Conservation (phyloP, 1,140 invertebrate genomes). For the Pseudomyrmex flavicornis region DNA sequence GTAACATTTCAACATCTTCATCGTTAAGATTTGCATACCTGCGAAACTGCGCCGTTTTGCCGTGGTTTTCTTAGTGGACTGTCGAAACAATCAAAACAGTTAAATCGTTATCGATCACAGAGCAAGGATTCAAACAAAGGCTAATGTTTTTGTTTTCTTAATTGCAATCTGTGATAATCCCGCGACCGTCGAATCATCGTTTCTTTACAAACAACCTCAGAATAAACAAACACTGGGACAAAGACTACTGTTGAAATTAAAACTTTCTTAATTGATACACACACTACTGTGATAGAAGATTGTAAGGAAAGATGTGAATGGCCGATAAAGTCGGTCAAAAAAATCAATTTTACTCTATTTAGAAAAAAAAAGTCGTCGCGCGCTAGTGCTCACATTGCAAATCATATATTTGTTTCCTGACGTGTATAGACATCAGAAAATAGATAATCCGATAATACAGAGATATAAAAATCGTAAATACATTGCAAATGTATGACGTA, state of each 20-base stretch:
- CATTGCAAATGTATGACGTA: conserved; percentile 22
- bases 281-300: neutral
- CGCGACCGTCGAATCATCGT: conserved; percentile 50
- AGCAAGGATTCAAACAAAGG: conserved; percentile 67
- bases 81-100: conserved; percentile 82
- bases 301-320: neutral
- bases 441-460: conserved; percentile 16
- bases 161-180: conserved; percentile 46
- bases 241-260: conserved; percentile 53
- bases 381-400: too few relatives aligned
- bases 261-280: conserved; percentile 3
- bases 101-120: conserved; percentile 76
- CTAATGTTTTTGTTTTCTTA: conserved; percentile 59
- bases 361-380: too few relatives aligned
- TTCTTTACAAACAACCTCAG: conserved; percentile 51
- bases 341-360: neutral
- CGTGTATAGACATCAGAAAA: neutral
- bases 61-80: conserved; percentile 83
- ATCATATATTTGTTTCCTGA: neutral
- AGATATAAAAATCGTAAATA: conserved; percentile 21
- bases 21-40: conserved; percentile 81
- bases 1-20: conserved; percentile 74
- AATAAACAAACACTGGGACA: conserved; percentile 79
- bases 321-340: neutral
- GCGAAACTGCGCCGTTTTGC: conserved; percentile 82